These are phyloP conservation scores for Allygus modestus DNA, from an alignment of 2,888 invertebrate genomes.

Conservation along the genomic window DNA sequence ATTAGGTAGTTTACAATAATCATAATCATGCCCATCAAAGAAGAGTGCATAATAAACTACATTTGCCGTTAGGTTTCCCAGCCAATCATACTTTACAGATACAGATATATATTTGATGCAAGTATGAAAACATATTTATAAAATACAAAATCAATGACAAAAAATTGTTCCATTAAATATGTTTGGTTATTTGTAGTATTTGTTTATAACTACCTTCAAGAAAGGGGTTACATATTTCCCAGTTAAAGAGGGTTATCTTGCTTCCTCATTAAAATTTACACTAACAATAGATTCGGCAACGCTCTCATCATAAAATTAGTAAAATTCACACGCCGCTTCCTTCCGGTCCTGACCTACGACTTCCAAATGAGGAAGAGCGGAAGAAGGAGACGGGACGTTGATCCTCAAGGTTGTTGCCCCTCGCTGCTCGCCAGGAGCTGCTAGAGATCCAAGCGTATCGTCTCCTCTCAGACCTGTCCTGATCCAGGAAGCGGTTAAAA, in stretches of 20 bases:
- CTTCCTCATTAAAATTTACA: not conserved
- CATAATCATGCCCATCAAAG: too few relatives aligned
- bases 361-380: slow-evolving; percentile 46
- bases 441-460: slow-evolving; percentile 29
- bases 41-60: too few relatives aligned
- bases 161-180: too few relatives aligned
- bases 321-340: slow-evolving; percentile 18
- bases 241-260: not conserved
- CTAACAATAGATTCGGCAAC: not conserved
- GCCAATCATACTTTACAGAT: too few relatives aligned
- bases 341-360: slow-evolving; percentile 54
- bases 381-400: slow-evolving; percentile 41
- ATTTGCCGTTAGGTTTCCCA: too few relatives aligned
- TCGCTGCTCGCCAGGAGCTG: not conserved
- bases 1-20: too few relatives aligned
- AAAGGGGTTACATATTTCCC: too few relatives aligned
- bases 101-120: too few relatives aligned
- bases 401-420: slow-evolving; percentile 57
- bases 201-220: too few relatives aligned
- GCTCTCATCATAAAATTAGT: slow-evolving; percentile 7
- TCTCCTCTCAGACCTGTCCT: slow-evolving; percentile 31
- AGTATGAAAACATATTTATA: too few relatives aligned
- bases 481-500: slow-evolving; percentile 45
- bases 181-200: too few relatives aligned
- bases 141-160: too few relatives aligned